Base-by-base conservation (phyloP, 2,113 vertebrate genomes). In the Entosphenus tridentatus region DNA sequence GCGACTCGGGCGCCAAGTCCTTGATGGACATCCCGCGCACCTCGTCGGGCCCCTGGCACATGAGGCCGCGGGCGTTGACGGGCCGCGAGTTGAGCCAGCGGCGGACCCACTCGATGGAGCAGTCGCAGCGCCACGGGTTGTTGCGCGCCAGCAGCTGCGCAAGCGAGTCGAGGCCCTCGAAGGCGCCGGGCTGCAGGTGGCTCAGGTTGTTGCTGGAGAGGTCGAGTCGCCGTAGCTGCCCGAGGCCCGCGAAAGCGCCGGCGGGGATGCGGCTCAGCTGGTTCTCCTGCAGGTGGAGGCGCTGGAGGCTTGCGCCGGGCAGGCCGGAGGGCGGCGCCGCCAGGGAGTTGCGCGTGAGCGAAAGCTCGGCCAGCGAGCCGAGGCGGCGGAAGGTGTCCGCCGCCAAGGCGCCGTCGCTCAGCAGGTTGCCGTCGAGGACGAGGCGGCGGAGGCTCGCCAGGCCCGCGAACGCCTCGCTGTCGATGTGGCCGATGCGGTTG, bases 91-190 rank as follows among this genome's bases (percentile, higher is more conserved):
- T 79, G 55, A 91, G 78, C 91, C 91, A 96, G 75, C 90, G 88
- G 65, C 86, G 75, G 21, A 95, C 77, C 91, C 91, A 96, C 11
- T 86, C 81, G 73, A 96, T 76, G 77, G 82, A 87, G 2, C 91
- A 96, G 18, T 87, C 85, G n/a, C 91, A 96, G 73, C 87, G 85
- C 91, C 91, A 96, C 8, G 90, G 90, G 77, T 96, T 96, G 71
- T 89, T 91, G 0, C 90, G 74, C 18, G 90, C 79, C 54, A 88
- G 80, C 55, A 96, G 78, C 74, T 91, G 87, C 2, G 80, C 84
- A 57, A 96, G 72, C 68, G 72, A 85, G 1, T 87, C 87, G 73
- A 96, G 71, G 39, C 87, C 90, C 2, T 87, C 86, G 68, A 96
- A 95, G 2, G 92, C 75, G 18, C 90, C 91, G 1, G 83, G 73